Base-by-base conservation (phyloP, 2,113 vertebrate species). In the Anhinga rufa region DNA sequence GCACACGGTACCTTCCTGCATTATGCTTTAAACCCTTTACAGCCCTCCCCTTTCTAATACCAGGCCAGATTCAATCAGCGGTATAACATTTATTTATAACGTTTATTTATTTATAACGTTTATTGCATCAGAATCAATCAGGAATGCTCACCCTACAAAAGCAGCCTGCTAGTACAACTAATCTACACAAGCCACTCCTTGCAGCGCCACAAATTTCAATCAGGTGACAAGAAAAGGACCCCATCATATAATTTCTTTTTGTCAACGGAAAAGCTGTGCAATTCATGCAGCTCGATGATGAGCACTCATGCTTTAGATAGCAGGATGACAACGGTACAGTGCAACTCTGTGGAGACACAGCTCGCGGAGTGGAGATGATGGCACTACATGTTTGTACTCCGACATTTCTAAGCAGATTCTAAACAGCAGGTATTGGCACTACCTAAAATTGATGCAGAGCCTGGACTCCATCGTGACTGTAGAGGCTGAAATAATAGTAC, bases 281-380 rank as follows among this genome's bases (percentile, higher is more conserved):
- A 34, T 46, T 40, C 14, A 1, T 31, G 18, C 70, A 44, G 40
- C 40, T 61, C 18, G 69, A 54, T 44, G n/a, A 78, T 8, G 3
- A 74, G 32, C 19, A 16, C 14, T 18, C n/a, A 15, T 3, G 5
- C 49, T 42, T 40, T 17, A 51, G 19, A 1, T 3, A 40, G 18
- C 8, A 52, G 22, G 11, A 34, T 31, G 29, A 46, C 24, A 81
- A 44, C 1, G 13, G n/a, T 13, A 24, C 15, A 24, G 28, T 3
- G n/a, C 42, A 57, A 22, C 31, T 48, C 64, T 42, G 20, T 4
- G 25, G 61, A 75, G 24, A 32, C 32, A 13, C 4, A 0, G 2
- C 20, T 46, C 70, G 36, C 2, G 29, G 34, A 71, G 32, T 1
- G 6, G 32, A 54, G n/a, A 38, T 38, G 34, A 72, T 0, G 0